Percentiles rank a stretch among this genome's conserved stretches.
phyloP scores from a whole-genome alignment of 1,140 invertebrate species.

The Drosophila subobscura region DNA sequence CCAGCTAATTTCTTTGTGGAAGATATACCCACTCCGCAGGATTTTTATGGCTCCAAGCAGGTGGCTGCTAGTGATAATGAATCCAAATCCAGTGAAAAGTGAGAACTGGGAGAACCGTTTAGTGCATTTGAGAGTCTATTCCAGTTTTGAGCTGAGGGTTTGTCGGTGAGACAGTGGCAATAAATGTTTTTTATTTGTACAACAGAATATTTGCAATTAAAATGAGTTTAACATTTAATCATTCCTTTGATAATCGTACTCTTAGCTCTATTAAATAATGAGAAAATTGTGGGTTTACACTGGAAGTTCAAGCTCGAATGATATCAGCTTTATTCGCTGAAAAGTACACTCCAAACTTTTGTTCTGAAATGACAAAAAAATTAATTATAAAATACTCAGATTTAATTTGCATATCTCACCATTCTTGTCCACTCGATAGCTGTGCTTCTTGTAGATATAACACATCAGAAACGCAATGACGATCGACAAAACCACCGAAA shows the following conservation, averaged over 20 bases:
- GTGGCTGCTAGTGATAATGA: conserved; percentile 26
- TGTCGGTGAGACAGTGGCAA: neutral
- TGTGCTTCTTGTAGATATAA: conserved; percentile 22
- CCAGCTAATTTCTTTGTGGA: conserved; percentile 84
- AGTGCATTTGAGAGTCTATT: too few species aligned
- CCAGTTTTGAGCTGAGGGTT: neutral
- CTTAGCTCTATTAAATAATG: conserved; percentile 9
- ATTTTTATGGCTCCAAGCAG: conserved; percentile 84
- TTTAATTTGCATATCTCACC: conserved; percentile 19
- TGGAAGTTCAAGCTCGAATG: conserved; percentile 40
- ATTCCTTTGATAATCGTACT: conserved; percentile 1
- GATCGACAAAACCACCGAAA: conserved; percentile 21
- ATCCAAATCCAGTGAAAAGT: too few species aligned
- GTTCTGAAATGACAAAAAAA: conserved; percentile 34
- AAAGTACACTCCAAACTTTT: conserved; percentile 52
- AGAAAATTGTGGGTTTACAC: neutral
- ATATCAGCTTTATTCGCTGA: conserved; percentile 48
- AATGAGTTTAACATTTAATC: neutral
- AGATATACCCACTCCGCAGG: conserved; percentile 70
- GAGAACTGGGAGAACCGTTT: too few species aligned
- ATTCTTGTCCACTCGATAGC: conserved; percentile 44
- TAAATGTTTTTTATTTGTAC: neutral
- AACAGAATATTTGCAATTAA: too few species aligned
- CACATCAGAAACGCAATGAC: conserved; percentile 42
- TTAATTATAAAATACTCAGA: neutral